Evolutionary conservation across 2,797 vertebrate species (phyloP), one percentile per base, ranked within the genome.

Genomic region (Characodon lateralis): DNA sequence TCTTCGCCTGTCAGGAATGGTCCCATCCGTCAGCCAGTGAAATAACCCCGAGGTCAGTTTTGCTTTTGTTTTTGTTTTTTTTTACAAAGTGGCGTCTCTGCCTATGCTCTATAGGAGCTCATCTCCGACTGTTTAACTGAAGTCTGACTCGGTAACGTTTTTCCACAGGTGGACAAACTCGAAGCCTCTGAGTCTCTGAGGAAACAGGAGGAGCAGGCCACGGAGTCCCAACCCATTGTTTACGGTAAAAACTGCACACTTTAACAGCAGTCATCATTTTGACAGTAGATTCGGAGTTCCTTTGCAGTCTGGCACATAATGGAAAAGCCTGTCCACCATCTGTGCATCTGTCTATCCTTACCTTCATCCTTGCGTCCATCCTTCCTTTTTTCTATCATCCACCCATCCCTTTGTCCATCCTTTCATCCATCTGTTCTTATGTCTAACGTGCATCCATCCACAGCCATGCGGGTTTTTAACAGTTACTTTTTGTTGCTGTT

Each of bases 181-280:
- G 98, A 99, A 88, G 97, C 98, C 81, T 99, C 98, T 0, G 98
- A 99, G 89, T 99, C 98, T n/a, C 95, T 99, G 94, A 97, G 98
- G 96, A 98, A 99, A 97, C 98, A 99, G 93, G 98, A 99, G 92
- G 98, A 99, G 85, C 98, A 99, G 92, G 97, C 97, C 72, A 99
- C 98, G 1, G 98, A 99, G 94, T 98, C 98, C 35, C 98, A 99
- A 90, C 98, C 98, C 80, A 99, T 99, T 53, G 98, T 99, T 96
- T 99, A 99, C 94, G 98, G 98, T 99, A 97, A 91, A 77, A 56
- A 14, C 9, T 20, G 58, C 48, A 61, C 28, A 61, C 59, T 31
- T 61, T 31, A 61, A 28, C 58, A 16, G 59, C 26, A 31, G 5
- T 61, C 59, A 59, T 26, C 14, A 5, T 22, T 12, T 26, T 31